phyloP scores from a whole-genome alignment of 2,113 vertebrate species.

The Siphamia tubifer region DNA sequence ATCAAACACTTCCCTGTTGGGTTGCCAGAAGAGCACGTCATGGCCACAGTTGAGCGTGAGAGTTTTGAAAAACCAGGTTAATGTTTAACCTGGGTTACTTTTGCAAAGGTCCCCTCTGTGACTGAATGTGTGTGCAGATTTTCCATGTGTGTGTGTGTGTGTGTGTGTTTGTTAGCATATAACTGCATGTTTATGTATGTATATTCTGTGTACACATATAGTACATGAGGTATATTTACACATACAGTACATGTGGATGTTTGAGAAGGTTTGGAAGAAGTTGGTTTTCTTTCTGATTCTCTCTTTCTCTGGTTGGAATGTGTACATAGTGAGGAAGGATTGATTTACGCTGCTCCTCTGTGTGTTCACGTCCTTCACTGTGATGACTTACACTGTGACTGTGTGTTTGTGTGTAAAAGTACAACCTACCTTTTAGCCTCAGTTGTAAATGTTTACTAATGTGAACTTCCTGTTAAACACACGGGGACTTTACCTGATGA shows the following conservation, averaged over 20 bases:
- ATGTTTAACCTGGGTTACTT: constrained; percentile 56
- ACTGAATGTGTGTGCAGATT: background rate
- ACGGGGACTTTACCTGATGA: constrained; percentile 6
- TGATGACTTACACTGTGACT: constrained; percentile 5
- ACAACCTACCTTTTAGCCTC: background rate
- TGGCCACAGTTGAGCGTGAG: constrained; percentile 53
- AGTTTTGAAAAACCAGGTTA: constrained; percentile 47
- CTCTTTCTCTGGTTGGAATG: constrained; percentile 33
- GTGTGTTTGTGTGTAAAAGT: constrained; percentile 3
- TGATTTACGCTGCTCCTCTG: constrained; percentile 50
- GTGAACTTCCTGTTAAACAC: constrained; percentile 6
- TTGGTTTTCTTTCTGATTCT: constrained; percentile 18
- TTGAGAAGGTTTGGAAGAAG: background rate
- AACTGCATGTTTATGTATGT: background rate
- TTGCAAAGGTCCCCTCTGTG: background rate
- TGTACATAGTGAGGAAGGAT: constrained; percentile 33
- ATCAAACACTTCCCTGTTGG: constrained; percentile 30
- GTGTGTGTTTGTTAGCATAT: background rate
- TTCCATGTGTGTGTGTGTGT: background rate
- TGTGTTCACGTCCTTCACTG: constrained; percentile 48
- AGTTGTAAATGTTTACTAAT: background rate
- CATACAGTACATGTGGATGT: background rate
- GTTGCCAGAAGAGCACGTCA: constrained; percentile 33
- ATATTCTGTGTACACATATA: background rate
- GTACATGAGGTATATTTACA: background rate